Base-by-base conservation (phyloP, 2,113 vertebrate species). In the Chaetodon auriga region DNA sequence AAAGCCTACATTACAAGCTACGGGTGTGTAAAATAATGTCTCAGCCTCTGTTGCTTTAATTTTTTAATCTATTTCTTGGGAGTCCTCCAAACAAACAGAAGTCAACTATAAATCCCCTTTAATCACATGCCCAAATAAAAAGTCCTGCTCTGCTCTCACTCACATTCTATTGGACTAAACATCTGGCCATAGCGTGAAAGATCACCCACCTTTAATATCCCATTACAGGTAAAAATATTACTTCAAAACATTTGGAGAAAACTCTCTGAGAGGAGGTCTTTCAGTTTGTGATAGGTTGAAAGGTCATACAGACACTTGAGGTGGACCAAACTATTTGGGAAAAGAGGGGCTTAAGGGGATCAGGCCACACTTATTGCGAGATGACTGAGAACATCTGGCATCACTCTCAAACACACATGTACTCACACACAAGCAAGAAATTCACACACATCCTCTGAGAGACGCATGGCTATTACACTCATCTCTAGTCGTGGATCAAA, bases 361-460 rank as follows among this genome's bases (percentile, higher is more conserved):
- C 92, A 92, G 85, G 89, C 83, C 76, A 86, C 93, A 92, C 90
- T 94, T 94, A 94, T 91, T 95, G 93, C 85, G 87, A 92, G 87
- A 91, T 90, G 92, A 94, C 93, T 87, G 68, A 77, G 92, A 94
- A 95, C 94, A 95, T 95, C 94, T 96, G 95, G 93, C 73, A 91
- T 92, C 77, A 83, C 84, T 95, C 92, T 89, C 64, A 75, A 87
- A 89, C 87, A 90, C 89, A 71, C 76, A 77, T 35, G 46, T 49
- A 62, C 76, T 45, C 54, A 73, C 75, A 76, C 76, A 74, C 82
- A 68, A 46, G 62, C 41, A 45, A 64, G 21, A 80, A 80, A 72
- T 70, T 75, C 75, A 85, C 83, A 68, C 68, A 85, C 14, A 38
- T 68, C 53, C 61, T 68, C 30, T 11, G 35, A n/a, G 53, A 83